Evolutionary conservation across 2,113 vertebrate species (phyloP).

Genomic region (Naja naja): DNA sequence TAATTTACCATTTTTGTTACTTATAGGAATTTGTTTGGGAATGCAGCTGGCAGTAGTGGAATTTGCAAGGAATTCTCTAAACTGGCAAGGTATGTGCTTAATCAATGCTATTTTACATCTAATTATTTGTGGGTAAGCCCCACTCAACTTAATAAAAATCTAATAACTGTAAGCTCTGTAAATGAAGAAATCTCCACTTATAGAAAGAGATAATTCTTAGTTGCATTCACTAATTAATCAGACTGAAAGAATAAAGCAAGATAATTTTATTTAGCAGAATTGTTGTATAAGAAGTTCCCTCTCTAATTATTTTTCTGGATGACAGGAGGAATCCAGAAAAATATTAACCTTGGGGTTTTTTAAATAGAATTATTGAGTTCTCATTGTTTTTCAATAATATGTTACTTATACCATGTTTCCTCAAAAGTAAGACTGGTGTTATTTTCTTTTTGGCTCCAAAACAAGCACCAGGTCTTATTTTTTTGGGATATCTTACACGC

Average conservation of each 20-base stretch:
- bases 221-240: neutral
- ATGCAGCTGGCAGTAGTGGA: slow-evolving; percentile 80
- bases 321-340: neutral
- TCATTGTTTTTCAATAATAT: neutral
- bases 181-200: neutral
- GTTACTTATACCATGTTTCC: no score
- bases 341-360: neutral
- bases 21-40: slow-evolving; percentile 74
- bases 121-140: neutral
- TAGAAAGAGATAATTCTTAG: neutral
- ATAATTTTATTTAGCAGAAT: neutral
- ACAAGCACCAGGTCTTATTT: no score
- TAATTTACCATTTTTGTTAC: neutral
- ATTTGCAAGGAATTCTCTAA: slow-evolving; percentile 75
- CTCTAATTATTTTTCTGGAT: neutral
- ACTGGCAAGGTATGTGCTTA: slow-evolving; percentile 70
- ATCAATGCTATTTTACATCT: neutral
- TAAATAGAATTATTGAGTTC: neutral
- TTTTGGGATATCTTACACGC: no score
- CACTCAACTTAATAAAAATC: neutral
- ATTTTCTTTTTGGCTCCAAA: no score
- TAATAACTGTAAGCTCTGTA: neutral
- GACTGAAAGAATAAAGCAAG: neutral
- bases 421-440: no score
- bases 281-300: neutral